A percentile compares a stretch with the other conserved stretches of the same genome.
These are phyloP conservation scores for Lepisosteus oculatus DNA, from an alignment of 2,113 vertebrate genomes.

Conservation along the genomic window DNA sequence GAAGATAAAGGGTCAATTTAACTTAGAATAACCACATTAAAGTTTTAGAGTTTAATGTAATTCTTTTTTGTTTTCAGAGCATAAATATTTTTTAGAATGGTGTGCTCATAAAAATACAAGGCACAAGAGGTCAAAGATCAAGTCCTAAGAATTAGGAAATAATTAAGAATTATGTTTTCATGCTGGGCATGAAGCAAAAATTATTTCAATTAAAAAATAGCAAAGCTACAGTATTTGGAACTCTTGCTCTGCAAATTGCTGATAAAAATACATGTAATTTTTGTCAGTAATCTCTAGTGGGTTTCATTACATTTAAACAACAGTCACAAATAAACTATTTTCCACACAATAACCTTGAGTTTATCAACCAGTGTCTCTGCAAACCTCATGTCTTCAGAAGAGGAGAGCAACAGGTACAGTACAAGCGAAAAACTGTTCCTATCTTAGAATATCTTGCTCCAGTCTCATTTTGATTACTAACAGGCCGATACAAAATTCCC, in stretches of 20 bases:
- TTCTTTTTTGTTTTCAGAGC: no score
- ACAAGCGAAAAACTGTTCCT: no score
- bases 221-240: background rate
- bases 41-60: no score
- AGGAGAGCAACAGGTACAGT: background rate
- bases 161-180: no score
- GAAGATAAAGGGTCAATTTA: no score
- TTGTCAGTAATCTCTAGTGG: background rate
- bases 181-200: background rate
- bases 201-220: constrained; percentile 4
- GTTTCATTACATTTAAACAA: background rate
- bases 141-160: no score
- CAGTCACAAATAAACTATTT: constrained; percentile 3
- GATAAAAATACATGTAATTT: background rate
- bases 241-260: background rate
- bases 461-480: constrained; percentile 1
- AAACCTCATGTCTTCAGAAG: background rate
- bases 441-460: no score
- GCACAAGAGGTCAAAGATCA: no score
- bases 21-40: no score
- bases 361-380: background rate
- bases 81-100: no score
- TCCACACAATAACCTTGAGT: background rate
- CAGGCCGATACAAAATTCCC: background rate
- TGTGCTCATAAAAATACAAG: no score